Evolutionary conservation across 2,113 vertebrate genomes (phyloP), one percentile per base, ranked within the genome.

Genomic region (Scopus umbretta): DNA sequence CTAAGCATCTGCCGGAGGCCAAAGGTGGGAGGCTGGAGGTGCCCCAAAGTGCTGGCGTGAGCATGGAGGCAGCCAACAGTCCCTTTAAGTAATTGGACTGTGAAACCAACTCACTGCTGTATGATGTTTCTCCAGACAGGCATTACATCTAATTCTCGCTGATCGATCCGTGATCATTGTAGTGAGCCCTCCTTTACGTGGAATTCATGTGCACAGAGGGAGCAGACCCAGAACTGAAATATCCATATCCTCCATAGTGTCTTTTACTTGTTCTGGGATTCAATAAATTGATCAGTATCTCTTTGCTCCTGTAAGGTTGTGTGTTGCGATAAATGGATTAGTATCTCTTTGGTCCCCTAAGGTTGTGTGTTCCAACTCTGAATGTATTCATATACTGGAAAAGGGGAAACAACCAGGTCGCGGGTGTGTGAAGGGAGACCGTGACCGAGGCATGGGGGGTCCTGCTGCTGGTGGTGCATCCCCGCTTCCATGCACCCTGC

Each of bases 321-420:
- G 42, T 63, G 43, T 21, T 74, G 8, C 71, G 47, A 67, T 45
- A 45, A 45, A 45, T 19, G 8, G 16, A 45, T 19, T 17, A 45
- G 45, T 18, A 45, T 45, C 45, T 45, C 17, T 45, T 43, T 61
- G 53, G 17, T 68, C 58, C 29, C 2, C 0, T 45, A 21, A 70
- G 16, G 17, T 2, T 80, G 15, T 73, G 42, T 63, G 43, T 21
- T 74, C 8, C 71, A 52, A 71, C n/a, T 74, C 32, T 59, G 76
- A 20, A 34, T 36, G 34, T 27, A 8, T 66, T 88, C 6, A 2
- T 50, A 6, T 67, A 3, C 49, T 58, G 29, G 61, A 36, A 45
- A 42, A 40, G 29, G 34, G 68, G 56, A 50, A 71, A 13, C 38
- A 14, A 3, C 29, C 0, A 0, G 19, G n/a, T 62, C 0, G 0